Base-by-base conservation (phyloP, 2,797 vertebrate species). In the Acrossocheilus wenchowensis region DNA sequence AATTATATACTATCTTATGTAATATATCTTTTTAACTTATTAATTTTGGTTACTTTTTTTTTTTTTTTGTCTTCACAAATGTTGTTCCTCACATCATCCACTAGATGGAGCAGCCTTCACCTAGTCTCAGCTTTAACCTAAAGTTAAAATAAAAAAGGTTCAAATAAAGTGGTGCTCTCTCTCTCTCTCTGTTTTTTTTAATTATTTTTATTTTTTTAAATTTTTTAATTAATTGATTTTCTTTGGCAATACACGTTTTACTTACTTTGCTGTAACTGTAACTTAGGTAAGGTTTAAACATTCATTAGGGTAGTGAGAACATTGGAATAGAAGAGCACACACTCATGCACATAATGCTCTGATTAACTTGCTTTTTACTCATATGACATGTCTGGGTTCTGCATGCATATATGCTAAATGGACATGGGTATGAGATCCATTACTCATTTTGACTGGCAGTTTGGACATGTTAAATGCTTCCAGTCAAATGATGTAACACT, bases 381-480 rank as follows among this genome's bases (percentile, higher is more conserved):
- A 1, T 26, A 78, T 71, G 78, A 79, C 79, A 81, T 78, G 41
- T 52, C 52, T 87, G 57, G 81, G 48, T 52, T 73, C 30, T 6
- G 73, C 36, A 74, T 75, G 73, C 39, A 84, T 57, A 9, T 74
- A 85, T 88, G 78, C 54, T 82, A 88, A 84, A 83, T 77, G 34
- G 79, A 74, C 72, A 66, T 21, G 54, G 45, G 34, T 57, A 80
- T 87, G 30, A 85, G 73, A 86, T 84, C 68, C 82, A 84, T 90
- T 85, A 86, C 64, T 89, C 89, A 86, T 84, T 79, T 78, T 86
- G 89, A 87, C 23, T 85, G 84, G 54, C 87, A 80, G 84, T 75
- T 84, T 74, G 23, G 72, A 75, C 78, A 80, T 36, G 78, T 78
- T 82, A 86, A 89, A 82, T 50, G 78, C 74, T 87, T 86, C 73